Percentiles rank a stretch among this genome's conserved stretches.
Evolutionary conservation across 2,797 vertebrate genomes (phyloP).

Genomic region (Mustela erminea): DNA sequence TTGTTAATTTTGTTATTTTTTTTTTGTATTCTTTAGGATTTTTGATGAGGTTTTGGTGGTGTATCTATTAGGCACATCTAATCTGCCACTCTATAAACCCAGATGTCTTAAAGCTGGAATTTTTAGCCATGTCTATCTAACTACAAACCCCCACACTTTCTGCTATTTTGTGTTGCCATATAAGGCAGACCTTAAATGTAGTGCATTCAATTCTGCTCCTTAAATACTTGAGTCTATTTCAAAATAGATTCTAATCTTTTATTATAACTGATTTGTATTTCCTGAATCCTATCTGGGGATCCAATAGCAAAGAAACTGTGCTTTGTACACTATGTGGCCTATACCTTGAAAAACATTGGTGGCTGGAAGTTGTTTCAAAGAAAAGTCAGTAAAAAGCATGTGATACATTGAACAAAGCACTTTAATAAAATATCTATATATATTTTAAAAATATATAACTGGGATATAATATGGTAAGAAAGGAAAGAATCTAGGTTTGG

Average conservation of each 20-base stretch:
- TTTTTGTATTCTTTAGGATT: background rate
- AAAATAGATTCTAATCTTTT: background rate
- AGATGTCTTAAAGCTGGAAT: background rate
- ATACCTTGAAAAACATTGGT: background rate
- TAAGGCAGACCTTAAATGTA: background rate
- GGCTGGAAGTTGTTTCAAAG: background rate
- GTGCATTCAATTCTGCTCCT: background rate
- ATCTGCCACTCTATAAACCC: background rate
- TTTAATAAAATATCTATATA: background rate
- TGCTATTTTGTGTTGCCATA: background rate
- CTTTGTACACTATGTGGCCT: background rate
- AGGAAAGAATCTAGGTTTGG: background rate
- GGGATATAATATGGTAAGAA: background rate
- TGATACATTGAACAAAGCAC: background rate
- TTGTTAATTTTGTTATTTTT: background rate
- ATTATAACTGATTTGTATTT: constrained; percentile 7
- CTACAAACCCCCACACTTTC: background rate
- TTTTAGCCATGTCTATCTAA: background rate
- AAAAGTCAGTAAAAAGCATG: background rate
- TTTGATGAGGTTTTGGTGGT: background rate
- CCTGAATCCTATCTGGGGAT: background rate
- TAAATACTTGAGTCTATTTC: background rate
- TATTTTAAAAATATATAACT: background rate
- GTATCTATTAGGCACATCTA: background rate
- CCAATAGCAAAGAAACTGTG: background rate